Percentiles rank a stretch among this genome's conserved stretches.
These are phyloP conservation scores for Papio anubis DNA, from an alignment of 2,113 vertebrate species.

Conservation along the genomic window DNA sequence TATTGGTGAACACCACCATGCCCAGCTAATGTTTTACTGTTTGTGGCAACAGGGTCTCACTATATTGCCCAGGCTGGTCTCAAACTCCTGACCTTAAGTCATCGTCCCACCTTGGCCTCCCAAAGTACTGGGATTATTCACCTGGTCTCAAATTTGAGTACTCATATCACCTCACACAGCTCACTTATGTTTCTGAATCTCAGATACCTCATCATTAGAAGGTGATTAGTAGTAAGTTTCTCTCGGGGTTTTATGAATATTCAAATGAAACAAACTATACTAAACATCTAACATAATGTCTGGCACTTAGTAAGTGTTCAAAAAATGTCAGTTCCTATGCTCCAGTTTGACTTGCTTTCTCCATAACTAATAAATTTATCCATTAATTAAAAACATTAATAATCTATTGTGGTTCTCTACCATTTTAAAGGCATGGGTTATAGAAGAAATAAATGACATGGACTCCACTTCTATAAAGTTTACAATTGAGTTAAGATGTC, in stretches of 20 bases:
- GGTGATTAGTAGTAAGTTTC: neutral
- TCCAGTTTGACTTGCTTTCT: neutral
- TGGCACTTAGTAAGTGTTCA: neutral
- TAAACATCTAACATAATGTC: neutral
- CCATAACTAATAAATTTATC: neutral
- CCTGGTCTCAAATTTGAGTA: neutral
- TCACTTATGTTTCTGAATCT: neutral
- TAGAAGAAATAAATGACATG: neutral
- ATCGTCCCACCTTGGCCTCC: no score
- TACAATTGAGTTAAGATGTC: neutral
- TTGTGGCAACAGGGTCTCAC: no score
- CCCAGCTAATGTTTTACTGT: no score
- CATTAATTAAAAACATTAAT: neutral
- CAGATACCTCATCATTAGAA: neutral
- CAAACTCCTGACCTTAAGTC: no score
- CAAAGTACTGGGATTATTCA: no score
- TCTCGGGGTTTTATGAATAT: neutral
- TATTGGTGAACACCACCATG: no score
- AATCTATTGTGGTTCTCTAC: neutral
- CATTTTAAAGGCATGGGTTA: neutral
- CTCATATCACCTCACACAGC: neutral
- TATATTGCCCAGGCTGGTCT: no score
- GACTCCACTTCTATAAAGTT: neutral
- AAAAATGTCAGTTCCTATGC: neutral
- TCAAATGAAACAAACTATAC: slow-evolving; percentile 23